Evolutionary conservation across 2,113 vertebrate species (phyloP).

Genomic region (Coptodon rendalli): DNA sequence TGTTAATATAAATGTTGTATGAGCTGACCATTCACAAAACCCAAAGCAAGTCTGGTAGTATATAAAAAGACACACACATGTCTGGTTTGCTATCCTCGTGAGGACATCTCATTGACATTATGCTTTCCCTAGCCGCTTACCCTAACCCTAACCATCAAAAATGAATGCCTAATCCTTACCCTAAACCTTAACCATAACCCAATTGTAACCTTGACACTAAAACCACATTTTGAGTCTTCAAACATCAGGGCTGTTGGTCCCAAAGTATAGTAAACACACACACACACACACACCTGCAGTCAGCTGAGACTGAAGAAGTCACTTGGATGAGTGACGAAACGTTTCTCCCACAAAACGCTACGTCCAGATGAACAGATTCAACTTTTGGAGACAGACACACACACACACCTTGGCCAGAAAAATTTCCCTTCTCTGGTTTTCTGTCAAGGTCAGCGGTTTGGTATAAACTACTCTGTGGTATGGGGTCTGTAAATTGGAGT

Average conservation of each 20-base stretch:
- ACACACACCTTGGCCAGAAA: neutral
- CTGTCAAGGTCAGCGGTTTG: neutral
- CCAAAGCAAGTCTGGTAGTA: neutral
- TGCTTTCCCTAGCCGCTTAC: neutral
- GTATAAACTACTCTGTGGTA: neutral
- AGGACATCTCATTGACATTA: neutral
- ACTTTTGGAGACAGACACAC: neutral
- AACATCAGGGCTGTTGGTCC: neutral
- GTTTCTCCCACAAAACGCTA: too few relatives aligned
- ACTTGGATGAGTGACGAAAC: too few relatives aligned
- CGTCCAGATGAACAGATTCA: too few relatives aligned
- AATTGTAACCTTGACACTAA: neutral
- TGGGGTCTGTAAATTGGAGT: neutral
- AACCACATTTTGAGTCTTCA: neutral
- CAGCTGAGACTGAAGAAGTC: too few relatives aligned
- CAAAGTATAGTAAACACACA: neutral
- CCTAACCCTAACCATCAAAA: neutral
- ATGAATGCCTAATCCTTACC: neutral
- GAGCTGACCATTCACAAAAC: too few relatives aligned
- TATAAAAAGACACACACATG: neutral
- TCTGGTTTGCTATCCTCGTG: neutral
- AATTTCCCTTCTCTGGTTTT: neutral
- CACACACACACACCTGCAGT: neutral
- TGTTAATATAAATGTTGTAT: too few relatives aligned
- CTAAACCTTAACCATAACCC: neutral